phyloP scores from a whole-genome alignment of 1,140 invertebrate species.

The Acromyrmex echinatior region DNA sequence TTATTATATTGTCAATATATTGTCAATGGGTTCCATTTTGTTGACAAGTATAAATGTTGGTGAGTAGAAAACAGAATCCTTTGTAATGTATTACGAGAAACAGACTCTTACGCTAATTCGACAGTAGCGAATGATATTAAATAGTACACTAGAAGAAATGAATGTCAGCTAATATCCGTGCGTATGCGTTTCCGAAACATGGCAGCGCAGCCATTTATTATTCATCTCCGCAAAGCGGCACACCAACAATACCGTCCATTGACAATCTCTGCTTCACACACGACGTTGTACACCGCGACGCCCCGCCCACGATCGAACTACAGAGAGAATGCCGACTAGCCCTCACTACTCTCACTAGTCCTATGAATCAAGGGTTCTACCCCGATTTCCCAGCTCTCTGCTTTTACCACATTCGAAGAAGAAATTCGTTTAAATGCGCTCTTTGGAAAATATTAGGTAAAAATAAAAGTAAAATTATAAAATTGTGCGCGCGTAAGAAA shows the following conservation, averaged over 20 bases:
- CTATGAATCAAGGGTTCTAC: neutral
- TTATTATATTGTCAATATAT: neutral
- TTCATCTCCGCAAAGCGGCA: constrained; percentile 73
- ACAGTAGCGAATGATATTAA: constrained; percentile 36
- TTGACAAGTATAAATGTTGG: neutral
- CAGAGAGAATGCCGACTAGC: constrained; percentile 80
- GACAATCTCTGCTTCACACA: constrained; percentile 85
- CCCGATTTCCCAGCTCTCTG: constrained; percentile 24
- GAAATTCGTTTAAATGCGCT: neutral
- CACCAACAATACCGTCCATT: constrained; percentile 83
- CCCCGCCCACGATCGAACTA: constrained; percentile 85
- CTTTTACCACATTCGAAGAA: constrained; percentile 26
- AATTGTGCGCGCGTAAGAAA: neutral
- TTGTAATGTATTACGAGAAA: too few relatives aligned
- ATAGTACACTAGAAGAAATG: neutral
- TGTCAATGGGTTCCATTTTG: constrained; percentile 44
- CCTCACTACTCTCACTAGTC: neutral
- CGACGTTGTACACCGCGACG: constrained; percentile 83
- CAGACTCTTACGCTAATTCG: constrained; percentile 27
- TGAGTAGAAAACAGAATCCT: too few relatives aligned
- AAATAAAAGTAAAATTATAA: constrained; percentile 17
- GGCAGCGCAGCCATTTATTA: constrained; percentile 84
- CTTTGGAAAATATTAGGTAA: constrained; percentile 17
- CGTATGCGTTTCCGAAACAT: constrained; percentile 64
- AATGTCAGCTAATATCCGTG: constrained; percentile 52